Base-by-base conservation (phyloP, 2,888 invertebrate genomes). In the Ferrisia virgata region DNA sequence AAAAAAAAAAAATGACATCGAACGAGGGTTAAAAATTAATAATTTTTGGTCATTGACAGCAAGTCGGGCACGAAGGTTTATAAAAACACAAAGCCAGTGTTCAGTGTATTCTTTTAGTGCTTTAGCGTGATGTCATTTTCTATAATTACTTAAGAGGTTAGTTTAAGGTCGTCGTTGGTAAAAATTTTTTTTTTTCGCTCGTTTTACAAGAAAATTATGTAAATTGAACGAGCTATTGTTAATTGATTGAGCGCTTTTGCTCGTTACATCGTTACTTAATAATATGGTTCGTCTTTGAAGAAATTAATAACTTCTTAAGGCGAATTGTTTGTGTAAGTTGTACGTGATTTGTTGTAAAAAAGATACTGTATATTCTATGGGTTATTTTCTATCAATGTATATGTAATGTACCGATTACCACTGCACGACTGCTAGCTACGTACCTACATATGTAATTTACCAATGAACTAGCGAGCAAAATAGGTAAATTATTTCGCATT, bases 161-260 rank as follows among this genome's bases (percentile, higher is more conserved):
- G 15, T 76, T 76, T 76, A 76, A 76, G 72, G 72, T 76, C 72
- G 36, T n/a, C 15, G 31, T 9, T 36, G 53, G 22, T 53, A 53
- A 76, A 76, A n/a, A n/a, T n/a, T n/a, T n/a, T n/a, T 36, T 36
- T 76, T 76, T 76, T 76, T 76, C 72, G 28, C 28, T 64, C 53
- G 36, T 76, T 36, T 76, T 76, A 76, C 36, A 76, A 76, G 36
- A 76, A 76, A 76, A 76, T 76, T 76, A 76, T 76, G 72, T 76
- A 76, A 76, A 76, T 76, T 76, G 9, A 76, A 76, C 36, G n/a
- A 33, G 72, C 36, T 76, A 76, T 76, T 76, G 72, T 76, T 76
- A 76, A 76, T 76, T 76, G 72, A 76, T 76, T 22, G 72, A 36
- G 28, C 72, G 72, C 72, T 76, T 76, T 76, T 76, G 72, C 69